These are phyloP conservation scores for Tursiops truncatus DNA, from an alignment of 2,113 vertebrate species.

Conservation along the genomic window DNA sequence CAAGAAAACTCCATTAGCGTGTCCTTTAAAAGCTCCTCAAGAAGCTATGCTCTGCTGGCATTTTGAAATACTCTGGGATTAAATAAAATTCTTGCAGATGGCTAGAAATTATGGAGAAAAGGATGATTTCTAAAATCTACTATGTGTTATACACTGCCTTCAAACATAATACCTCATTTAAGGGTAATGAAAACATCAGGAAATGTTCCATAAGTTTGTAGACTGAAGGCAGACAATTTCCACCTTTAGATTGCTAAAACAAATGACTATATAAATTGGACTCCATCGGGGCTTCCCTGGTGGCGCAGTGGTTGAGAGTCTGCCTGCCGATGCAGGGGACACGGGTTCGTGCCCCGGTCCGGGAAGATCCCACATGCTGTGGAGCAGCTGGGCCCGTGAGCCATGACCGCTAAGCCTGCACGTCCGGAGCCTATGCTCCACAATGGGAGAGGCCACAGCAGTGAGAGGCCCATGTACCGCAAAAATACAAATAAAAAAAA, in stretches of 20 bases:
- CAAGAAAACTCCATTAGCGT: neutral
- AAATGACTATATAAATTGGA: neutral
- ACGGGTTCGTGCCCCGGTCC: too few relatives aligned
- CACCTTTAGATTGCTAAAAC: neutral
- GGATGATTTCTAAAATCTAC: neutral
- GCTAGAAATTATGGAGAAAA: neutral
- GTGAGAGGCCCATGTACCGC: rapidly evolving
- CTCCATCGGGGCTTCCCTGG: too few relatives aligned
- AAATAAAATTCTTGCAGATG: neutral
- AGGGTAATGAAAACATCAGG: neutral
- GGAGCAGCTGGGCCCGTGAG: too few relatives aligned
- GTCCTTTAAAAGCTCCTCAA: neutral
- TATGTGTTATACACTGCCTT: neutral
- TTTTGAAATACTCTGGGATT: neutral
- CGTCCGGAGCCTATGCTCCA: too few relatives aligned
- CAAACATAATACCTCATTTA: neutral
- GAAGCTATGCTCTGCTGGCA: neutral
- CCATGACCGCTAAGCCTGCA: too few relatives aligned
- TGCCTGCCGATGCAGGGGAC: too few relatives aligned
- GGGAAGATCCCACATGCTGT: too few relatives aligned
- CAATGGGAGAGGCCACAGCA: too few relatives aligned
- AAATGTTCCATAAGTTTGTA: neutral
- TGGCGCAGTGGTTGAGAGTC: too few relatives aligned
- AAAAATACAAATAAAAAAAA: too few relatives aligned
- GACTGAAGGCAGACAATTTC: neutral